These are phyloP conservation scores for Cyprinodon diabolis DNA, from an alignment of 2,797 vertebrate genomes.

Conservation along the genomic window DNA sequence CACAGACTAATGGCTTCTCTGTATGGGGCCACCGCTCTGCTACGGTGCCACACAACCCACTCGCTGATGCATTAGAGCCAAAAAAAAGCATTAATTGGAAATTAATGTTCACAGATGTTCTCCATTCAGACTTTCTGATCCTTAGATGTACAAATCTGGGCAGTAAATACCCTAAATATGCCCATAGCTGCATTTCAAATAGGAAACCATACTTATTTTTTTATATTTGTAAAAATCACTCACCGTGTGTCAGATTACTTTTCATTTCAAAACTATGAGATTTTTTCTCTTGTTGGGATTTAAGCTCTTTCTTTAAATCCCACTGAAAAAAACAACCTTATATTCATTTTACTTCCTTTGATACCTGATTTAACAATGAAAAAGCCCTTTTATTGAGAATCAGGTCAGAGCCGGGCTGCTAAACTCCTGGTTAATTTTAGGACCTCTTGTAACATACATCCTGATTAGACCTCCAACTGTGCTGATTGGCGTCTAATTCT, in stretches of 20 bases:
- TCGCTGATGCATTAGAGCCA: background rate
- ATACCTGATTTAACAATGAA: background rate
- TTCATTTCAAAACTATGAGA: no score
- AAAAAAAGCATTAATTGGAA: background rate
- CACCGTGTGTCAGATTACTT: no score
- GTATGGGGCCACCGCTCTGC: background rate
- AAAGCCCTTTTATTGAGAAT: background rate
- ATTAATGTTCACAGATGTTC: background rate
- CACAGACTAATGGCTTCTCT: background rate
- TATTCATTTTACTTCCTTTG: background rate
- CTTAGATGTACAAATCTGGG: no score
- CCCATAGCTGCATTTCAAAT: background rate
- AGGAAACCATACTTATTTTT: no score
- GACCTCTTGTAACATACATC: background rate
- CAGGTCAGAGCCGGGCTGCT: background rate
- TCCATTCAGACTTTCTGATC: background rate
- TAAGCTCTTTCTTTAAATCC: no score
- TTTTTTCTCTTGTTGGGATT: no score
- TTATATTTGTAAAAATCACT: no score
- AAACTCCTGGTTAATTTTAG: slow-evolving; percentile 1
- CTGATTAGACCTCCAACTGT: slow-evolving; percentile 1
- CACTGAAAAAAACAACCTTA: no score
- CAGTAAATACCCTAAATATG: no score
- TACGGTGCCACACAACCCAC: background rate
- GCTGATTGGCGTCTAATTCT: slow-evolving; percentile 6